Evolutionary conservation across 2,113 vertebrate genomes (phyloP).

Genomic region (Miniopterus natalensis): DNA sequence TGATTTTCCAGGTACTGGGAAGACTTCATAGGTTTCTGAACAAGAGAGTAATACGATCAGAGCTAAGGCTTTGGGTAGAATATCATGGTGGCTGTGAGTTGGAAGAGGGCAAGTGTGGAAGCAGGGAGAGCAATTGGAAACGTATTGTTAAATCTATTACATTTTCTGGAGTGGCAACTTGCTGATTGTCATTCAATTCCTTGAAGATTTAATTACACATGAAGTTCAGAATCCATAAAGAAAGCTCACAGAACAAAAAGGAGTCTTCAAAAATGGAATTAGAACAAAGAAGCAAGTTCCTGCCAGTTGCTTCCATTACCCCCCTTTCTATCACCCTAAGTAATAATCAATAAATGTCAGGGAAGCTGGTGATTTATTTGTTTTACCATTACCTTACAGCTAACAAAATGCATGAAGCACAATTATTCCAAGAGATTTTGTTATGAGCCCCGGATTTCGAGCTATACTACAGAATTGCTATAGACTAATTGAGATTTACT

Average conservation of each 20-base stretch:
- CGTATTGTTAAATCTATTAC: background rate
- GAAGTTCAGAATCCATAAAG: conserved; percentile 5
- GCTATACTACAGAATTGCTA: background rate
- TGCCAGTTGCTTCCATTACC: background rate
- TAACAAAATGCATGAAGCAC: background rate
- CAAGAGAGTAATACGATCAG: background rate
- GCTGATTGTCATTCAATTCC: background rate
- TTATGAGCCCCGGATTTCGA: background rate
- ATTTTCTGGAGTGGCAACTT: conserved; percentile 1
- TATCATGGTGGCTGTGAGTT: background rate
- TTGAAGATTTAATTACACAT: conserved; percentile 38
- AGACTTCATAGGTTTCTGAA: background rate
- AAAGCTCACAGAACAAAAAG: conserved; percentile 37
- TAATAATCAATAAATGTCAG: background rate
- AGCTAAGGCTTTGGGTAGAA: background rate
- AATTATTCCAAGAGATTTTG: background rate
- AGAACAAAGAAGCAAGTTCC: conserved; percentile 24
- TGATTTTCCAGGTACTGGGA: background rate
- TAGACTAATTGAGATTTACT: conserved; percentile 50
- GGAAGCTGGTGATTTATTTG: background rate
- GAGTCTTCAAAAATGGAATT: conserved; percentile 34
- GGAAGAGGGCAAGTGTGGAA: background rate
- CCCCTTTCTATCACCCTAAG: background rate
- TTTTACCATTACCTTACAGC: background rate
- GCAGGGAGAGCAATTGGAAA: background rate